These are phyloP conservation scores for Atta colombica DNA, from an alignment of 1,140 invertebrate genomes.

Conservation along the genomic window DNA sequence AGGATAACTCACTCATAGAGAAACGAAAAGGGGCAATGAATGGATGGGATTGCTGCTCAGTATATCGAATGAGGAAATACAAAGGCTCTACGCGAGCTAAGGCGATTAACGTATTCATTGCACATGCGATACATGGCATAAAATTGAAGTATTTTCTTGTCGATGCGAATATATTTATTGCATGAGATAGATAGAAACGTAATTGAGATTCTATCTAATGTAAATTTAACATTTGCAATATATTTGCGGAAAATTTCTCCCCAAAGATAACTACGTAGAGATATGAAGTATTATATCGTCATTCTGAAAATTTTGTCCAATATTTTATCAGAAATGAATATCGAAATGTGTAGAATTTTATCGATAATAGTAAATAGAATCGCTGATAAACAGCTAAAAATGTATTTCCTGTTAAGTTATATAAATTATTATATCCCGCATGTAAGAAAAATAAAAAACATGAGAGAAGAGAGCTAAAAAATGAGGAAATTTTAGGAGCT, in stretches of 20 bases:
- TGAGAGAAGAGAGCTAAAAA: neutral
- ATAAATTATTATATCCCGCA: neutral
- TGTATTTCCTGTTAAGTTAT: neutral
- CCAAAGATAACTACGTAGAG: neutral
- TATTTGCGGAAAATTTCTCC: constrained; percentile 11
- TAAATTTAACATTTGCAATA: constrained; percentile 21
- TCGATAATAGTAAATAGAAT: constrained; percentile 1
- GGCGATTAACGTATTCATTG: constrained; percentile 45
- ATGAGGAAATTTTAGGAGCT: neutral
- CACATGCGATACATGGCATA: neutral
- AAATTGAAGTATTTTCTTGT: neutral
- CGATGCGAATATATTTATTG: constrained; percentile 33
- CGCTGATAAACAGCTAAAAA: neutral
- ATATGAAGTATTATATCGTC: neutral
- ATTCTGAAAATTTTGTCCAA: constrained; percentile 3
- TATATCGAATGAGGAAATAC: constrained; percentile 32
- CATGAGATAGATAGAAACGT: neutral
- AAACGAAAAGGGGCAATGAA: constrained; percentile 51
- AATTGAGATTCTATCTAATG: constrained; percentile 24
- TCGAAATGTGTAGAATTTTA: neutral
- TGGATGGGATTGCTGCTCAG: constrained; percentile 54
- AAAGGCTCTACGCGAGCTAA: constrained; percentile 32
- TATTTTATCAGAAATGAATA: neutral
- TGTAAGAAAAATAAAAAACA: neutral
- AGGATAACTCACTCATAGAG: neutral